These are phyloP conservation scores for Thaumetopoea pityocampa DNA, from an alignment of 1,140 invertebrate genomes.

Conservation along the genomic window DNA sequence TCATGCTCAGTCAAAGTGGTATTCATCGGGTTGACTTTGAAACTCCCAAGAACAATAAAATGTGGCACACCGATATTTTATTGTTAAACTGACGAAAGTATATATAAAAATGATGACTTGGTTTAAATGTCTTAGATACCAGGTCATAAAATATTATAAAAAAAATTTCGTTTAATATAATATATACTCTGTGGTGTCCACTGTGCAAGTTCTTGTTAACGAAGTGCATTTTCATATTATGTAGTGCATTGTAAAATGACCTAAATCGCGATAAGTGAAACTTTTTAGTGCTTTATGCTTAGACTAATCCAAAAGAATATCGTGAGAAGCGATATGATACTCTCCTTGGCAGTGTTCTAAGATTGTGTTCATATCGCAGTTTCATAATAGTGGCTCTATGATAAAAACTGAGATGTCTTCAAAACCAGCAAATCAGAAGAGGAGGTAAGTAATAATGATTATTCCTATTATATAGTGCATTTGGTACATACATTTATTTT, in stretches of 20 bases:
- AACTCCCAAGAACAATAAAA: too few relatives aligned
- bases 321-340: slow-evolving; percentile 69
- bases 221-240: slow-evolving; percentile 65
- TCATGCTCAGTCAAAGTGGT: too few relatives aligned
- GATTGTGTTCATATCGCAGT: slow-evolving; percentile 72
- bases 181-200: slow-evolving; percentile 34
- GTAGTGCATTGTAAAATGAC: slow-evolving; percentile 69
- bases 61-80: too few relatives aligned
- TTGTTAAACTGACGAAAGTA: too few relatives aligned
- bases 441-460: slow-evolving; percentile 46
- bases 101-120: too few relatives aligned
- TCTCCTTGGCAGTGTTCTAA: slow-evolving; percentile 76
- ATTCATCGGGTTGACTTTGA: too few relatives aligned
- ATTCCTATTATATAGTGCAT: too few relatives aligned
- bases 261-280: slow-evolving; percentile 56
- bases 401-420: slow-evolving; percentile 65
- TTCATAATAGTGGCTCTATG: slow-evolving; percentile 59
- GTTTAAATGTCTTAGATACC: too few relatives aligned
- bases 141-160: too few relatives aligned
- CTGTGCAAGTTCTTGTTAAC: slow-evolving; percentile 66
- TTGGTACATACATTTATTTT: too few relatives aligned
- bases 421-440: slow-evolving; percentile 65
- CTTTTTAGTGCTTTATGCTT: slow-evolving; percentile 36
- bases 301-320: slow-evolving; percentile 37
- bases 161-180: too few relatives aligned